Conservation (phyloP, 2,113 vertebrate genomes). For the Scatophagus argus region DNA sequence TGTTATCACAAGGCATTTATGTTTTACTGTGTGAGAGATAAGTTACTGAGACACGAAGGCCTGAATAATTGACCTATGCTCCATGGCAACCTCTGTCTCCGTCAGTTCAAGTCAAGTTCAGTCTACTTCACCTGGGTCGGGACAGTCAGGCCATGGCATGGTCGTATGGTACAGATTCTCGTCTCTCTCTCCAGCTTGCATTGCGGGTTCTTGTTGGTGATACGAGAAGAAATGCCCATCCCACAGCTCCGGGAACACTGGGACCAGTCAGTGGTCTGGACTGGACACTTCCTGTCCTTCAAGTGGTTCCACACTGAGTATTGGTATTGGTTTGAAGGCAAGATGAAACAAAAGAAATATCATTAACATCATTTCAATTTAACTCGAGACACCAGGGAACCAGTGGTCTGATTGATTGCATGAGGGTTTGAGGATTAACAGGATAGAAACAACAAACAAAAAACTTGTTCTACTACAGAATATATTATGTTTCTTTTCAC, state of each 20-base stretch:
- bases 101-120: not conserved
- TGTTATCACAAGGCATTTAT: constrained; percentile 42
- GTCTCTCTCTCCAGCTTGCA: constrained; percentile 85
- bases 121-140: constrained; percentile 78
- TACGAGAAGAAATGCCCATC: constrained; percentile 77
- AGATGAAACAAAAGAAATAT: not conserved
- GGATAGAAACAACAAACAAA: not conserved
- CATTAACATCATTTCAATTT: not conserved
- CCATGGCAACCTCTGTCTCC: not conserved
- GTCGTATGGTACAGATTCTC: constrained; percentile 83
- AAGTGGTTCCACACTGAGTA: constrained; percentile 68
- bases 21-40: constrained; percentile 24
- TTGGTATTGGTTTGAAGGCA: too few species aligned
- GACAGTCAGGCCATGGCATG: constrained; percentile 70
- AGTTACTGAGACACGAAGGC: constrained; percentile 15
- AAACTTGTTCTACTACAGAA: too few species aligned
- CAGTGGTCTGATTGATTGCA: too few species aligned
- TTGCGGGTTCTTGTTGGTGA: constrained; percentile 84
- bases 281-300: constrained; percentile 65
- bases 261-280: constrained; percentile 85
- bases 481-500: too few species aligned
- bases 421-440: too few species aligned
- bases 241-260: constrained; percentile 85
- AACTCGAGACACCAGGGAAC: too few species aligned
- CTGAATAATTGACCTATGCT: constrained; percentile 32